These are phyloP conservation scores for Pogoniulus pusillus DNA, from an alignment of 2,797 vertebrate genomes.

Conservation along the genomic window DNA sequence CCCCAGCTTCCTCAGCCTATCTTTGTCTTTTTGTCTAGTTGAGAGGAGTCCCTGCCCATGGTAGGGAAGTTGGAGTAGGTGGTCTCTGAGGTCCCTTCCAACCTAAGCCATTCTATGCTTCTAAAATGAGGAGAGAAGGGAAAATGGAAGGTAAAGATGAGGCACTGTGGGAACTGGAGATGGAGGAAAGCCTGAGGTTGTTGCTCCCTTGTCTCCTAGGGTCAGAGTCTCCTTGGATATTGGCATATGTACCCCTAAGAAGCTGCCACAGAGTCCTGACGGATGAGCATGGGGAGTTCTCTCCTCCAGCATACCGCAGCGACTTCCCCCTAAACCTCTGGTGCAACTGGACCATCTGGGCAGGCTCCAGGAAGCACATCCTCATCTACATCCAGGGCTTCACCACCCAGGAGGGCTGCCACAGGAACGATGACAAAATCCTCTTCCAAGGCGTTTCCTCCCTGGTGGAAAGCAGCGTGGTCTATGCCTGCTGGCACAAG, in stretches of 20 bases:
- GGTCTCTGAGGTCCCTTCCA: too few species aligned
- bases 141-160: background rate
- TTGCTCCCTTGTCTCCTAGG: constrained; percentile 26
- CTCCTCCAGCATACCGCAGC: background rate
- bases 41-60: too few species aligned
- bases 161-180: background rate
- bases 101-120: too few species aligned
- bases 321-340: constrained; percentile 26
- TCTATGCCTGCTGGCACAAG: constrained; percentile 66
- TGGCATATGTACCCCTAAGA: constrained; percentile 42
- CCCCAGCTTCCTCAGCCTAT: too few species aligned
- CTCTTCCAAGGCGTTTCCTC: constrained; percentile 62
- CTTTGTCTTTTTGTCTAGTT: too few species aligned
- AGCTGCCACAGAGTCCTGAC: constrained; percentile 48
- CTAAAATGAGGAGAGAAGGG: background rate
- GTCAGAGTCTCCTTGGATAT: background rate
- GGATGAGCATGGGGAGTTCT: constrained; percentile 53
- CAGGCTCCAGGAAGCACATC: constrained; percentile 55
- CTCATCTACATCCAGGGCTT: constrained; percentile 64
- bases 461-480: constrained; percentile 10
- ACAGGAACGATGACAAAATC: constrained; percentile 62
- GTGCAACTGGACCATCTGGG: constrained; percentile 70
- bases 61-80: too few species aligned
- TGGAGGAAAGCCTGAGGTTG: background rate
- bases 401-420: background rate